A percentile compares a stretch with the other conserved stretches of the same genome.
Evolutionary conservation across 2,113 vertebrate species (phyloP).

Genomic region (Seriola dumerili): DNA sequence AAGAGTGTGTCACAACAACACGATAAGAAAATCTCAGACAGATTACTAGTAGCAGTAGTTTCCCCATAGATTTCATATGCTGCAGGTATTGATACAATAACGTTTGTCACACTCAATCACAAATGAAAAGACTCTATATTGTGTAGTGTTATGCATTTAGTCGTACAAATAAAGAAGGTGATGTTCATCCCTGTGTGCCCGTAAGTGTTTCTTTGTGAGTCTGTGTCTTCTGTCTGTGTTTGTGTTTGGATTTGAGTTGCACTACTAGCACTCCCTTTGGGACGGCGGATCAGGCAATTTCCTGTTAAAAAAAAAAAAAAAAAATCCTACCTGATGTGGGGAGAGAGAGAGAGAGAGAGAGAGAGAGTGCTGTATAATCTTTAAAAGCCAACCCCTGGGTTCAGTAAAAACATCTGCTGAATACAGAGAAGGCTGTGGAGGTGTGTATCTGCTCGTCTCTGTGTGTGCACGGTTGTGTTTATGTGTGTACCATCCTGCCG

Average conservation of each 20-base stretch:
- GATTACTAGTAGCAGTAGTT: background rate
- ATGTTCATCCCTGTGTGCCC: slow-evolving; percentile 18
- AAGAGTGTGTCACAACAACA: background rate
- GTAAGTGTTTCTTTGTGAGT: slow-evolving; percentile 37
- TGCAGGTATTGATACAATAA: background rate
- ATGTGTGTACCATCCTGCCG: slow-evolving; percentile 17
- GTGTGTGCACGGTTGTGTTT: slow-evolving; percentile 34
- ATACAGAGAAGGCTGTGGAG: slow-evolving; percentile 73
- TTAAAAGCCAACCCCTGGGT: slow-evolving; percentile 77
- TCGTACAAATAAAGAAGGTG: slow-evolving; percentile 28
- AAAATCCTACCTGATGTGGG: slow-evolving; percentile 68
- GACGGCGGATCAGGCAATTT: slow-evolving; percentile 79
- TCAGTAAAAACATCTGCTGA: slow-evolving; percentile 75
- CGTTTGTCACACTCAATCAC: background rate
- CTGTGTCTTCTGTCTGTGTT: slow-evolving; percentile 60
- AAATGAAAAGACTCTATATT: slow-evolving; percentile 9
- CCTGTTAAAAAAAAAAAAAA: slow-evolving; percentile 68
- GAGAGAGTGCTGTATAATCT: slow-evolving; percentile 74
- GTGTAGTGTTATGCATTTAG: background rate
- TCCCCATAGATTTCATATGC: background rate
- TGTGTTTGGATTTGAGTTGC: slow-evolving; percentile 69
- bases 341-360: slow-evolving; percentile 64
- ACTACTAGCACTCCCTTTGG: slow-evolving; percentile 75
- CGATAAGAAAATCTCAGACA: background rate
- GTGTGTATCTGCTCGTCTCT: slow-evolving; percentile 21